A percentile compares a stretch with the other conserved stretches of the same genome.
Evolutionary conservation across 1,140 invertebrate genomes (phyloP).

Genomic region (Luehdorfia chinensis): DNA sequence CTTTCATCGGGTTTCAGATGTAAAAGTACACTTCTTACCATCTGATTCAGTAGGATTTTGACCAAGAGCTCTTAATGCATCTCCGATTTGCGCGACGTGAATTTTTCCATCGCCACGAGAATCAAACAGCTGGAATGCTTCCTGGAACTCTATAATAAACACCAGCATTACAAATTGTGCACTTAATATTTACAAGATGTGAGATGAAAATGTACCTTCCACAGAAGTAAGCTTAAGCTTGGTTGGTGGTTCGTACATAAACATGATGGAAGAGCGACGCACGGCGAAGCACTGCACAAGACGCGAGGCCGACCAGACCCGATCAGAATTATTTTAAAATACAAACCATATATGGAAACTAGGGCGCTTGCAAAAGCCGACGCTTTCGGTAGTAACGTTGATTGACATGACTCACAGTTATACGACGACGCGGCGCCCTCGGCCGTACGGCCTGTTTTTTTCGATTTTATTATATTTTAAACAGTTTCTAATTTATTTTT

Average conservation of each 20-base stretch:
- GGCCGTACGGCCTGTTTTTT: slow-evolving; percentile 17
- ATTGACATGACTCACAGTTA: slow-evolving; percentile 67
- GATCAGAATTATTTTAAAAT: slow-evolving; percentile 68
- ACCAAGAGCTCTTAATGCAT: slow-evolving; percentile 95
- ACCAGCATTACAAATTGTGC: background rate
- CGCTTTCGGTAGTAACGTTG: slow-evolving; percentile 60
- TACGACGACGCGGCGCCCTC: slow-evolving; percentile 26
- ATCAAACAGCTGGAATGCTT: slow-evolving; percentile 98
- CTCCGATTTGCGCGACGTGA: slow-evolving; percentile 96
- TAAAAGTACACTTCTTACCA: slow-evolving; percentile 96
- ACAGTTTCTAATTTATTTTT: too few species aligned
- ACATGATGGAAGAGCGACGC: slow-evolving; percentile 62
- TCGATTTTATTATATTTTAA: background rate
- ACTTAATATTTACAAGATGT: background rate
- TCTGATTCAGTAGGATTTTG: slow-evolving; percentile 99
- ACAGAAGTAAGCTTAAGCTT: slow-evolving; percentile 78
- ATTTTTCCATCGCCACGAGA: slow-evolving; percentile 99
- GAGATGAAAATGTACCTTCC: slow-evolving; percentile 67
- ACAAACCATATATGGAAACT: slow-evolving; percentile 75
- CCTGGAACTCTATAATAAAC: slow-evolving; percentile 89
- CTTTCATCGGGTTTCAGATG: slow-evolving; percentile 96
- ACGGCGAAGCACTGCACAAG: slow-evolving; percentile 32
- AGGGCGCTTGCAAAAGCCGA: slow-evolving; percentile 68
- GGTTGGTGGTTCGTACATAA: slow-evolving; percentile 76
- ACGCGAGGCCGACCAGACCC: slow-evolving; percentile 31